Conservation (phyloP, 2,113 vertebrate genomes). For the Felis chaus region DNA sequence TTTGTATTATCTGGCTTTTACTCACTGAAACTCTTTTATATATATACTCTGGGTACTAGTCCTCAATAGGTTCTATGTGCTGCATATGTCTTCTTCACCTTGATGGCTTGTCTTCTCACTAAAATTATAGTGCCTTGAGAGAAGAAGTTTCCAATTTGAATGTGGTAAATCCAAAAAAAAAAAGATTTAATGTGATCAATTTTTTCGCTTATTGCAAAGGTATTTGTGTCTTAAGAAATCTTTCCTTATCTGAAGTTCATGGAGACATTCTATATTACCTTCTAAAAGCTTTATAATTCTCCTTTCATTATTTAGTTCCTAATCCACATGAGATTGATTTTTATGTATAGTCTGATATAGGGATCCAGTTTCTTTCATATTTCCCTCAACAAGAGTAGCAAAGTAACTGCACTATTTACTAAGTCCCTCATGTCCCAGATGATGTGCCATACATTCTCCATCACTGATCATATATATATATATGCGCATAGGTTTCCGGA, state of each 20-base stretch:
- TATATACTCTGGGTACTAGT: neutral
- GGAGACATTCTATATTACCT: neutral
- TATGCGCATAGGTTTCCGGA: neutral
- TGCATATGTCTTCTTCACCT: neutral
- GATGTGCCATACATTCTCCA: neutral
- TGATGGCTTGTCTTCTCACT: neutral
- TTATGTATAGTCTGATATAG: neutral
- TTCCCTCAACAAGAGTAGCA: neutral
- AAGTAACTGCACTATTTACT: neutral
- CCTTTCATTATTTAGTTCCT: constrained; percentile 17
- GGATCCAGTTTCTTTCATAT: neutral
- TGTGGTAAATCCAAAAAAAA: neutral
- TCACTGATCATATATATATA: neutral
- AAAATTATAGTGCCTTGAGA: neutral
- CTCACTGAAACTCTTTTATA: neutral
- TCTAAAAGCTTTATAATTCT: neutral
- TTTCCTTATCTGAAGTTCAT: neutral
- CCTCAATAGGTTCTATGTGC: neutral
- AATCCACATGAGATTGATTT: neutral
- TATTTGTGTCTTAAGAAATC: constrained; percentile 21
- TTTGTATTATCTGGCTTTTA: constrained; percentile 34
- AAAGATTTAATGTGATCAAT: neutral
- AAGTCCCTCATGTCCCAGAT: neutral
- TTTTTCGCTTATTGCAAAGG: neutral
- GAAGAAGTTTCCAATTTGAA: constrained; percentile 47